These are phyloP conservation scores for Cylas formicarius DNA, from an alignment of 1,140 invertebrate genomes.

Conservation along the genomic window DNA sequence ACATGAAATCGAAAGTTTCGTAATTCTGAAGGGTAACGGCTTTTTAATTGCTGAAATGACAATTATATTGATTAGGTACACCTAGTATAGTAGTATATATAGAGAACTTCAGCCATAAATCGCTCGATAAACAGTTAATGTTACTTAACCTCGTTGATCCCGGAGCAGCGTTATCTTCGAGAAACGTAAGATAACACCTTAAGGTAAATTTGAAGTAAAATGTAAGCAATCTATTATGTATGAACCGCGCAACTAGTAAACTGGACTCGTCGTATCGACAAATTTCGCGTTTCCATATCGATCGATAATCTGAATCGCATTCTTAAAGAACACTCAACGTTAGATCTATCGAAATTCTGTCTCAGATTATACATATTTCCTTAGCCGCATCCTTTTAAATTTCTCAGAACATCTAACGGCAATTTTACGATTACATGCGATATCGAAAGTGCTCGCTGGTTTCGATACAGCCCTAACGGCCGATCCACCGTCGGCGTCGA, in stretches of 20 bases:
- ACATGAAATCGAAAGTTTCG: too few relatives aligned
- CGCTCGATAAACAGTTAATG: slow-evolving; percentile 43
- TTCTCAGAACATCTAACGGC: too few relatives aligned
- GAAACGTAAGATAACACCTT: slow-evolving; percentile 39
- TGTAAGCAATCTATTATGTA: slow-evolving; percentile 41
- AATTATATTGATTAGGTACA: too few relatives aligned
- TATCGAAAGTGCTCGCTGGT: neutral
- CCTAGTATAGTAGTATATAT: too few relatives aligned
- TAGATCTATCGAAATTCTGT: too few relatives aligned
- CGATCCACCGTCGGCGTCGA: slow-evolving; percentile 11
- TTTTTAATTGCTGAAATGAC: too few relatives aligned
- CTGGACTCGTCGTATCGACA: slow-evolving; percentile 15
- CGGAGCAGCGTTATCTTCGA: slow-evolving; percentile 36
- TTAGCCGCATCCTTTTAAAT: too few relatives aligned
- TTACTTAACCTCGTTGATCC: slow-evolving; percentile 41
- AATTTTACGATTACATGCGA: too few relatives aligned
- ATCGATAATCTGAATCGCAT: slow-evolving; percentile 16
- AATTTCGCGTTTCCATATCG: slow-evolving; percentile 24
- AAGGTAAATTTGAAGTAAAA: slow-evolving; percentile 37
- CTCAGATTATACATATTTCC: too few relatives aligned
- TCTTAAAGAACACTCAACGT: neutral
- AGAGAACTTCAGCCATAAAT: slow-evolving; percentile 29
- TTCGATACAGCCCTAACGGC: neutral
- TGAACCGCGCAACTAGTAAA: slow-evolving; percentile 25
- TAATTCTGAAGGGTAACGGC: too few relatives aligned